Evolutionary conservation across 30 jellyfish, hydroid and myxozoan species (phyloP).

Genomic region (Pelagia noctiluca): DNA sequence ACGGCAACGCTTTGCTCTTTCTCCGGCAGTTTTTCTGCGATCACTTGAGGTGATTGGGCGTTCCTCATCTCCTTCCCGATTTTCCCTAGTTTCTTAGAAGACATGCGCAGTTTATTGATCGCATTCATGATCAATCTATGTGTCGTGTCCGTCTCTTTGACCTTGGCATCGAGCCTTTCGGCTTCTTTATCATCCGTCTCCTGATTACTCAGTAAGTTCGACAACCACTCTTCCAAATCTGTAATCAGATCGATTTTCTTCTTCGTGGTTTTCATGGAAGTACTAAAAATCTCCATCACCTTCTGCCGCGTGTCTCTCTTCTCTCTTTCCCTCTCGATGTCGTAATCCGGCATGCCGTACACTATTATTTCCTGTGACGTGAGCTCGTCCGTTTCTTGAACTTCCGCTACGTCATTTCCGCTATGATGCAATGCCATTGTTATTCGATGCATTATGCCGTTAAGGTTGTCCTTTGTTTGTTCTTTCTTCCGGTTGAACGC

Average conservation of each 20-base stretch:
- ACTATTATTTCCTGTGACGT: conserved; percentile 38
- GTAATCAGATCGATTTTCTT: conserved; percentile 39
- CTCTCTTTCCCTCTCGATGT: conserved; percentile 67
- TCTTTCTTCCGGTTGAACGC: conserved; percentile 35
- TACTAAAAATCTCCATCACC: conserved; percentile 9
- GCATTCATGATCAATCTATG: conserved; percentile 28
- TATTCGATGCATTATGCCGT: conserved; percentile 54
- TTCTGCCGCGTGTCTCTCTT: conserved; percentile 65
- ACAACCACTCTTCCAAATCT: conserved; percentile 68
- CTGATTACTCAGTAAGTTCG: neutral
- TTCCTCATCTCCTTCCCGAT: conserved; percentile 36
- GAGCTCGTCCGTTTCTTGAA: neutral
- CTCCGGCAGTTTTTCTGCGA: neutral
- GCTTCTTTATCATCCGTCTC: conserved; percentile 16
- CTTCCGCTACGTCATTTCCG: conserved; percentile 39
- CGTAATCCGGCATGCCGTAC: conserved; percentile 48
- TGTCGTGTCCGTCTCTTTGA: neutral
- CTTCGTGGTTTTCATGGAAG: conserved; percentile 44
- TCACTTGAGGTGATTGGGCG: neutral
- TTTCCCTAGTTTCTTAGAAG: conserved; percentile 18
- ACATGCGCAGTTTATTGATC: conserved; percentile 11
- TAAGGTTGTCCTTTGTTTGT: conserved; percentile 63
- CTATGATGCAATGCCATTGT: conserved; percentile 60
- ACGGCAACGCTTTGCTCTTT: neutral
- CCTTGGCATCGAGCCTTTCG: conserved; percentile 14